Evolutionary conservation across 37 sponge, comb jelly and placozoan genomes (phyloP).

Genomic region (Axinella damicornis): DNA sequence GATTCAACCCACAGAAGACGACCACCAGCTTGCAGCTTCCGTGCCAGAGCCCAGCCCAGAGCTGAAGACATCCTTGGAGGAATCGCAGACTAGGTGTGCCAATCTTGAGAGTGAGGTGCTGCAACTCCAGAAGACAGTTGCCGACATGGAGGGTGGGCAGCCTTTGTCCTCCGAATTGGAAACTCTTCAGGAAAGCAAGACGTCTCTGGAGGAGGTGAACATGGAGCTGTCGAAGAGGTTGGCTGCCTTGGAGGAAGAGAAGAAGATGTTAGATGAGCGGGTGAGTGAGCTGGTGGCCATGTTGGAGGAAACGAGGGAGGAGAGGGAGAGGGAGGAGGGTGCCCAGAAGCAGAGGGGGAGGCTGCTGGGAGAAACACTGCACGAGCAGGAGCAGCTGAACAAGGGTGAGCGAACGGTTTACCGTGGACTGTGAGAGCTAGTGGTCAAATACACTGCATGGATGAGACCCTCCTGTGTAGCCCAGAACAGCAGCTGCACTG

Average conservation of each 20-base stretch:
- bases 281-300: background rate
- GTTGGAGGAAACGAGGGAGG: background rate
- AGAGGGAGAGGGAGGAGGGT: background rate
- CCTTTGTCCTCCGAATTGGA: background rate
- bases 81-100: background rate
- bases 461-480: too few species aligned
- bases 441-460: background rate
- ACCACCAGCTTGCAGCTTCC: too few species aligned
- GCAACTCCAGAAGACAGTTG: background rate
- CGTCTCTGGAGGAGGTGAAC: background rate
- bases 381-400: background rate
- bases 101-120: conserved; percentile 15
- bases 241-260: background rate
- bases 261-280: background rate
- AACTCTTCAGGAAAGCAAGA: background rate
- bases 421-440: background rate
- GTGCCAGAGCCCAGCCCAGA: too few species aligned
- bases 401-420: background rate
- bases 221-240: background rate
- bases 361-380: background rate
- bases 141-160: background rate
- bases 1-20: too few species aligned
- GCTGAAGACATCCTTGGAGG: background rate
- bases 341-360: background rate
- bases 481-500: too few species aligned